phyloP scores from a whole-genome alignment of 2,797 vertebrate species.

The Neosilurus hyrtlii region DNA sequence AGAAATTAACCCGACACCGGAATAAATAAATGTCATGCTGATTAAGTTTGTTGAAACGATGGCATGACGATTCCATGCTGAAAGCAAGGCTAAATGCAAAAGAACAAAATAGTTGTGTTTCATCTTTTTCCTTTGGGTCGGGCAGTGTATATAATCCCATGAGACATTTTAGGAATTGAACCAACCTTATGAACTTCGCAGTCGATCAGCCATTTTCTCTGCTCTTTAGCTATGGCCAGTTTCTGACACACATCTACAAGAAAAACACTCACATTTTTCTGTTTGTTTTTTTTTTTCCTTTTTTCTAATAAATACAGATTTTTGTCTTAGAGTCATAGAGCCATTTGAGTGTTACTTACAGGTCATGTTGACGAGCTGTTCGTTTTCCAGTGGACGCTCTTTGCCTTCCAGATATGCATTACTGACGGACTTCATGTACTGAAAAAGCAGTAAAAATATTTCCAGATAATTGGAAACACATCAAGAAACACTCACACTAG shows the following conservation, averaged over 20 bases:
- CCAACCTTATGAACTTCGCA: conserved; percentile 80
- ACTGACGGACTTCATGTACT: conserved; percentile 81
- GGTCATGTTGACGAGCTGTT: conserved; percentile 84
- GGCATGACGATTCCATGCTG: too few species aligned
- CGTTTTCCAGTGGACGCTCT: conserved; percentile 73
- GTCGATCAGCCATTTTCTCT: conserved; percentile 76
- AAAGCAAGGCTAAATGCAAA: too few species aligned
- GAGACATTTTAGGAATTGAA: not conserved
- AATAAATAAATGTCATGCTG: too few species aligned
- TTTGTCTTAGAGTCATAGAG: not conserved
- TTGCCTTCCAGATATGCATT: conserved; percentile 70
- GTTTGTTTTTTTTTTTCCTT: not conserved
- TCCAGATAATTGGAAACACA: not conserved
- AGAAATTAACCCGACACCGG: too few species aligned
- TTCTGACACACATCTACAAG: conserved; percentile 86
- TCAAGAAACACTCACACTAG: too few species aligned
- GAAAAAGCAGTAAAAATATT: conserved; percentile 30
- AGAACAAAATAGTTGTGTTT: too few species aligned
- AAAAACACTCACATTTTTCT: not conserved
- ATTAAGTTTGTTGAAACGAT: too few species aligned
- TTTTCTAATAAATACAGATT: too few species aligned
- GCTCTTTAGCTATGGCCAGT: conserved; percentile 75
- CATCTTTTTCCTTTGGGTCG: too few species aligned
- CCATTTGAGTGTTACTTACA: conserved; percentile 66
- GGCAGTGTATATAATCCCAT: too few species aligned